Conservation (phyloP, 2,113 vertebrate genomes). For the Phocoena sinus region DNA sequence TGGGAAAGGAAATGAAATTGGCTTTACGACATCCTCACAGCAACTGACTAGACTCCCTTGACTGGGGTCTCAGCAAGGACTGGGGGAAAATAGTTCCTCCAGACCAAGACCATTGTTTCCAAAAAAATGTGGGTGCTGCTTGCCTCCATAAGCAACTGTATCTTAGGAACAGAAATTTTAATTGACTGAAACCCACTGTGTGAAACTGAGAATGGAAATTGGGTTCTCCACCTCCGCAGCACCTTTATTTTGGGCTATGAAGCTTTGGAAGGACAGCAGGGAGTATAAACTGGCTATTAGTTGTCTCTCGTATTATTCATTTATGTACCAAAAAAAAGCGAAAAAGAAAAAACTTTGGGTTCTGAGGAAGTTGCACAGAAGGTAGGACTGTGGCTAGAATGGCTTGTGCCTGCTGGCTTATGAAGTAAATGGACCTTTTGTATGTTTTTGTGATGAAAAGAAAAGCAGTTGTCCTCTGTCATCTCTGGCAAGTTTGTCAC, state of each 20-base stretch:
- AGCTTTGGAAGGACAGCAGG: constrained; percentile 64
- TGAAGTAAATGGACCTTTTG: not conserved
- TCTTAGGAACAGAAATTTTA: constrained; percentile 74
- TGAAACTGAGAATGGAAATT: constrained; percentile 70
- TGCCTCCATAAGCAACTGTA: constrained; percentile 70
- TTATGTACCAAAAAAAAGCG: not conserved
- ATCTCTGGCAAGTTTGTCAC: not conserved
- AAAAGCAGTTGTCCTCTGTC: not conserved
- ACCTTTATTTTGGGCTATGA: constrained; percentile 71
- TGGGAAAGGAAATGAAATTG: not conserved
- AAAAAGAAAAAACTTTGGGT: not conserved
- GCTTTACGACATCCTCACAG: not conserved
- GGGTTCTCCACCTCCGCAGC: constrained; percentile 68
- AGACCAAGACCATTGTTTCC: constrained; percentile 23
- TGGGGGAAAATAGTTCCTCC: not conserved
- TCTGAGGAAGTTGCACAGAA: not conserved
- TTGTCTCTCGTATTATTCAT: constrained; percentile 39
- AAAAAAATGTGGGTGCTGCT: constrained; percentile 54
- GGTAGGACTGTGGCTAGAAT: no score
- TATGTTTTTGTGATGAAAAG: not conserved
- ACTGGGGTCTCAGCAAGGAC: not conserved
- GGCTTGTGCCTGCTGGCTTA: not conserved
- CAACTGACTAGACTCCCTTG: not conserved
- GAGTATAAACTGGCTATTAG: constrained; percentile 46
- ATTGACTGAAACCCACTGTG: constrained; percentile 66